phyloP scores from a whole-genome alignment of 2,113 vertebrate species.

The Microcebus ravelobensis region DNA sequence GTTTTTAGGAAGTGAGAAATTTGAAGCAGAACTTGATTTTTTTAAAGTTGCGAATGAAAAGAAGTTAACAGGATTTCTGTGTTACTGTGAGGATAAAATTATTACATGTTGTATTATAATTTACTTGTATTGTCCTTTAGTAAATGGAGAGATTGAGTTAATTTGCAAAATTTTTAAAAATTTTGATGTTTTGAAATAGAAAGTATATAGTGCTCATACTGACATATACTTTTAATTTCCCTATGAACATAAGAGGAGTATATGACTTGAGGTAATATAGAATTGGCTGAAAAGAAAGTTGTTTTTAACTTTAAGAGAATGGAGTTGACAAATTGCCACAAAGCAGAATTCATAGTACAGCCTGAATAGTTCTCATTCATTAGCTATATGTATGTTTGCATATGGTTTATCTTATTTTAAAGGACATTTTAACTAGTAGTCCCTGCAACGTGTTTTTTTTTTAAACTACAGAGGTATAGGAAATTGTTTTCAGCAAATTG shows the following conservation, averaged over 20 bases:
- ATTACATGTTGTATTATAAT: background rate
- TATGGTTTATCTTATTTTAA: background rate
- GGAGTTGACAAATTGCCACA: background rate
- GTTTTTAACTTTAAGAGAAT: background rate
- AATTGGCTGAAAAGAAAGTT: background rate
- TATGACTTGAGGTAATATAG: background rate
- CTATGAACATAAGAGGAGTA: background rate
- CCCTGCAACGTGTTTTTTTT: background rate
- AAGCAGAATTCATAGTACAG: background rate
- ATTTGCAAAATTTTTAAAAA: background rate
- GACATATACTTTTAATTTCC: background rate
- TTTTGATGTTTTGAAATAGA: background rate
- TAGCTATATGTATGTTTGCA: background rate
- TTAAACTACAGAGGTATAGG: background rate
- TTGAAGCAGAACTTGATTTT: background rate
- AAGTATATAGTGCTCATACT: background rate
- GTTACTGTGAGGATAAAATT: background rate
- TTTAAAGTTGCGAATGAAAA: background rate
- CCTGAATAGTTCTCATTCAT: background rate
- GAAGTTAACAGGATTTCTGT: background rate
- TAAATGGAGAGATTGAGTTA: slow-evolving; percentile 18
- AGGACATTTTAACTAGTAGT: background rate
- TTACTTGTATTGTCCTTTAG: background rate
- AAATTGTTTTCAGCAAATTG: slow-evolving; percentile 31
- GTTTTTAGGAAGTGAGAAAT: slow-evolving; percentile 35